phyloP scores from a whole-genome alignment of 2,797 vertebrate species.

The Lepilemur ruficaudatus region DNA sequence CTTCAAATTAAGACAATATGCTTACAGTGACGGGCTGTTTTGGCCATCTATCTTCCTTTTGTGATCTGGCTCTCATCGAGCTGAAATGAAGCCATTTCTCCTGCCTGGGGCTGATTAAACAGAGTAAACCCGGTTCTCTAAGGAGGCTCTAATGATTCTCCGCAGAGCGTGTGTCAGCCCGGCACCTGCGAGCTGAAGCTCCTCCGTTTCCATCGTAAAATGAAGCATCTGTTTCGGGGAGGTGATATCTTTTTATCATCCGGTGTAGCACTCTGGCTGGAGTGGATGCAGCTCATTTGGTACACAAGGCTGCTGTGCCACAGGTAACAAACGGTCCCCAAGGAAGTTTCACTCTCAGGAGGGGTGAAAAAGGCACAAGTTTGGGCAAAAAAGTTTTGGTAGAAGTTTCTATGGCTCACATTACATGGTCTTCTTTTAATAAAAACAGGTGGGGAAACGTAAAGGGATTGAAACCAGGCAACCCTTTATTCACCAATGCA shows the following conservation, averaged over 20 bases:
- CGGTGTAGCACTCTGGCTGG: slow-evolving; percentile 74
- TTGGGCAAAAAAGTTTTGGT: slow-evolving; percentile 71
- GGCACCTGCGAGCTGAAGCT: slow-evolving; percentile 92
- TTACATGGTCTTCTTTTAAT: slow-evolving; percentile 67
- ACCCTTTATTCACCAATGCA: not conserved
- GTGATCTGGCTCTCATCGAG: slow-evolving; percentile 91
- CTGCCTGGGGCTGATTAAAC: slow-evolving; percentile 96
- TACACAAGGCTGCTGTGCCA: slow-evolving; percentile 87
- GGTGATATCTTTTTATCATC: slow-evolving; percentile 81
- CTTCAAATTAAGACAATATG: slow-evolving; percentile 86
- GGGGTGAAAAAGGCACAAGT: slow-evolving; percentile 75
- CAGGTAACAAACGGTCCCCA: slow-evolving; percentile 87
- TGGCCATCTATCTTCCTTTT: slow-evolving; percentile 82
- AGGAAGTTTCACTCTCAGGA: slow-evolving; percentile 76
- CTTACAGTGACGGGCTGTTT: slow-evolving; percentile 79
- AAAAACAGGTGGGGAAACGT: slow-evolving; percentile 64
- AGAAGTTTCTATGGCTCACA: slow-evolving; percentile 59
- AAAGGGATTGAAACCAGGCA: slow-evolving; percentile 9
- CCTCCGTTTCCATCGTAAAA: slow-evolving; percentile 88
- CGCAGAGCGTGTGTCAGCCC: slow-evolving; percentile 86
- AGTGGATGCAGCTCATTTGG: slow-evolving; percentile 86
- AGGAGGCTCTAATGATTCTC: slow-evolving; percentile 85
- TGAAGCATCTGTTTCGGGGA: slow-evolving; percentile 88
- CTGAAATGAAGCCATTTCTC: slow-evolving; percentile 95
- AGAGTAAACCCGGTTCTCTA: slow-evolving; percentile 85